These are phyloP conservation scores for Saguinus imperator DNA, from an alignment of 2,113 vertebrate species.

Conservation along the genomic window DNA sequence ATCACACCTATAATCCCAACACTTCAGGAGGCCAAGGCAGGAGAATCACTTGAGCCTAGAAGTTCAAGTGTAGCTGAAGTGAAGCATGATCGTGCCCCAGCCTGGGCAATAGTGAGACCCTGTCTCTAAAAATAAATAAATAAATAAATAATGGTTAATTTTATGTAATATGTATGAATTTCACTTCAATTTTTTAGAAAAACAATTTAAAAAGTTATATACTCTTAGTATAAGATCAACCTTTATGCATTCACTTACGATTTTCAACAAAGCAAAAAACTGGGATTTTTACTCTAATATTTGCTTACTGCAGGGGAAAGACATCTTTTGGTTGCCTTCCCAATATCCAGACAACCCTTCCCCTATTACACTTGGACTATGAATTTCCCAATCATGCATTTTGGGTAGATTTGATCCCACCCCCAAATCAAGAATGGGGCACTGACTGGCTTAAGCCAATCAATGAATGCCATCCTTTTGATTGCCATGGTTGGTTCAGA, in stretches of 20 bases:
- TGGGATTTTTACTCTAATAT: background rate
- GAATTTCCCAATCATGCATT: background rate
- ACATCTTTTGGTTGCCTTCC: background rate
- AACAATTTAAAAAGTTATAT: background rate
- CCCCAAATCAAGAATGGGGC: background rate
- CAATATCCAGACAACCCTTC: background rate
- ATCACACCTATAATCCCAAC: too few species aligned
- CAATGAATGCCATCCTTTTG: background rate
- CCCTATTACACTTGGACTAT: background rate
- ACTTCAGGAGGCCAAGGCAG: too few species aligned
- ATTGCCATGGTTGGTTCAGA: background rate
- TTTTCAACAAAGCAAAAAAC: background rate
- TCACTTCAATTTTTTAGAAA: background rate
- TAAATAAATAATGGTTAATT: background rate
- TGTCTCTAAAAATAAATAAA: too few species aligned
- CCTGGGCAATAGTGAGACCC: too few species aligned
- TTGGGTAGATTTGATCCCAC: background rate
- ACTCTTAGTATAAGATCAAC: background rate
- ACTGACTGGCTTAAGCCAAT: background rate
- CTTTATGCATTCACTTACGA: background rate
- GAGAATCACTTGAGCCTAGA: too few species aligned
- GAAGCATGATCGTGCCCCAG: too few species aligned
- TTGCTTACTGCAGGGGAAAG: background rate
- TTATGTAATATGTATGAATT: background rate
- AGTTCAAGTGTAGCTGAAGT: too few species aligned